These are phyloP conservation scores for Cremastinae sp. DNA, from an alignment of 2,888 invertebrate genomes.

Conservation along the genomic window DNA sequence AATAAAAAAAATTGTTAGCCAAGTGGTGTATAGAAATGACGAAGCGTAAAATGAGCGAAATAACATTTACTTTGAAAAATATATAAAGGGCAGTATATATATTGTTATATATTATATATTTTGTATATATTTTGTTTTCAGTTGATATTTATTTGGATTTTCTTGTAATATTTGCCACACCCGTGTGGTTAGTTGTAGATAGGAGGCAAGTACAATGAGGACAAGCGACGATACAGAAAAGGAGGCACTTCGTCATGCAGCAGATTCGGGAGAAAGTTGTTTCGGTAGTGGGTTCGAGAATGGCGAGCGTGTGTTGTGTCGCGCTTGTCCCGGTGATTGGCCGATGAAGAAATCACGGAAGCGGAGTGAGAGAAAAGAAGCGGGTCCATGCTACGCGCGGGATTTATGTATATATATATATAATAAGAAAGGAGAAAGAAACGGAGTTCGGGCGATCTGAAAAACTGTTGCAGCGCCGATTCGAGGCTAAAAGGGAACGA, in stretches of 20 bases:
- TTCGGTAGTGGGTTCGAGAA: slow-evolving; percentile 60
- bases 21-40: no score
- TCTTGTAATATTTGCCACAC: neutral
- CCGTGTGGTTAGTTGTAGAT: neutral
- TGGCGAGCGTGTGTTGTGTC: slow-evolving; percentile 8
- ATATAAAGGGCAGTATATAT: no score
- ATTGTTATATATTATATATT: no score
- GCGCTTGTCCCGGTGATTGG: slow-evolving; percentile 67
- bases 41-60: no score
- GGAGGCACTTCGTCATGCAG: slow-evolving; percentile 62
- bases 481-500: slow-evolving; percentile 35
- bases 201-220: slow-evolving; percentile 26
- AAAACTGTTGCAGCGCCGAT: slow-evolving; percentile 40
- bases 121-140: neutral
- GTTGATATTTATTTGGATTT: no score
- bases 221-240: slow-evolving; percentile 32
- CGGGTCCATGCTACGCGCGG: slow-evolving; percentile 22
- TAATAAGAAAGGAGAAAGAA: slow-evolving; percentile 24
- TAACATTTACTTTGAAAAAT: no score
- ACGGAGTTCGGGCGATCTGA: neutral
- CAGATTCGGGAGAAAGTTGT: slow-evolving; percentile 73
- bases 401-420: no score
- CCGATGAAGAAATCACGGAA: slow-evolving; percentile 74
- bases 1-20: no score
- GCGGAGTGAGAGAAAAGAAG: slow-evolving; percentile 64